phyloP scores from a whole-genome alignment of 2,113 vertebrate species.

The Charadrius vociferus region DNA sequence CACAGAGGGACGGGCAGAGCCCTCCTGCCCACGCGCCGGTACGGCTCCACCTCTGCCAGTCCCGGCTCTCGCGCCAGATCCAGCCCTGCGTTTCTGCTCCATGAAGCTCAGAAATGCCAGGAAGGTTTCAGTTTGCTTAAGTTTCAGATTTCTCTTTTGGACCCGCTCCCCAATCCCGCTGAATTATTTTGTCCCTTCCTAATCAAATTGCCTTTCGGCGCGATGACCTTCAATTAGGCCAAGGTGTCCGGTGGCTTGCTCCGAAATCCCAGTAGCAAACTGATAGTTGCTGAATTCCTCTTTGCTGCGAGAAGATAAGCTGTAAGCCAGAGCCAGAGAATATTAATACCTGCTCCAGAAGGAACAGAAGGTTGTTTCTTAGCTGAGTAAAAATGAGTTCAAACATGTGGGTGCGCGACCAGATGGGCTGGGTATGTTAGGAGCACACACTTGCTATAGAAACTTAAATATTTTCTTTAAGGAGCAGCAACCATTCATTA shows the following conservation, averaged over 20 bases:
- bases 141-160: neutral
- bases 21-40: neutral
- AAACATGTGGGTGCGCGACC: neutral
- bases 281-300: neutral
- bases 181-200: neutral
- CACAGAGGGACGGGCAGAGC: neutral
- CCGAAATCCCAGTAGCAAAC: conserved; percentile 5
- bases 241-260: neutral
- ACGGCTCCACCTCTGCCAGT: neutral
- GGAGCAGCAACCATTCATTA: neutral
- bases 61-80: fast-evolving
- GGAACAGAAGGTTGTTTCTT: conserved; percentile 12
- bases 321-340: neutral
- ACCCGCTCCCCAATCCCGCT: neutral
- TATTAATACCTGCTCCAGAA: conserved; percentile 29
- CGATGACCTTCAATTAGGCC: neutral
- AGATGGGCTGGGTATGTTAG: neutral
- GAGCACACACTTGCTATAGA: neutral
- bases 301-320: neutral
- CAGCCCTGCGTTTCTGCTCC: neutral
- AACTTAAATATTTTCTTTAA: conserved; percentile 38
- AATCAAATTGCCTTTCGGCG: neutral
- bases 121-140: neutral
- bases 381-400: neutral
- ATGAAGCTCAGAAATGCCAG: neutral